Percentiles rank a stretch among this genome's conserved stretches.
Evolutionary conservation across 2,113 vertebrate species (phyloP).

Genomic region (Lophius piscatorius): DNA sequence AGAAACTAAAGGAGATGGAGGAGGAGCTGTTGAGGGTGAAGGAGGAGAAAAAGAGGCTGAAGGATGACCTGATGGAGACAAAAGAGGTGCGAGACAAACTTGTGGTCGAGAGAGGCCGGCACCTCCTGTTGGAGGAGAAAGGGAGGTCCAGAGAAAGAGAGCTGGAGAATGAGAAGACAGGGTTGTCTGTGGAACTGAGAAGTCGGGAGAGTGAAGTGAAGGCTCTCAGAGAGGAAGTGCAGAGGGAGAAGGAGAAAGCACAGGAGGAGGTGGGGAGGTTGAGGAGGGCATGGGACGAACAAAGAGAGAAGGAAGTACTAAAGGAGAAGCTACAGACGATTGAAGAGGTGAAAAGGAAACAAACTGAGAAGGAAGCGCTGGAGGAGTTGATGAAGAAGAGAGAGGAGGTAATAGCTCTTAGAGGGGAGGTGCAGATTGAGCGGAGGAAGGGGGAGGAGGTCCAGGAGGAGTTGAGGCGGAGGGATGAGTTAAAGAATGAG

Average conservation of each 20-base stretch:
- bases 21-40: conserved; percentile 24
- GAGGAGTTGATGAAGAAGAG: neutral
- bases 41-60: conserved; percentile 14
- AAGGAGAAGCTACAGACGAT: conserved; percentile 8
- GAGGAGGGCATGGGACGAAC: neutral
- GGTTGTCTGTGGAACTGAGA: conserved; percentile 10
- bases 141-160: conserved; percentile 21
- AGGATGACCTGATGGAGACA: no score
- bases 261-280: conserved; percentile 1
- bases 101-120: conserved; percentile 13
- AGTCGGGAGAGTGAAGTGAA: conserved; percentile 38
- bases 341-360: neutral
- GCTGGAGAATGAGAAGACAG: conserved; percentile 35
- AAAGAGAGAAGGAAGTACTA: no score
- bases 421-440: neutral
- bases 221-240: conserved; percentile 46
- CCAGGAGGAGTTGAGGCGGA: neutral
- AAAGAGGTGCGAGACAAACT: no score
- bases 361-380: conserved; percentile 3
- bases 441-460: conserved; percentile 10
- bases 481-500: no score
- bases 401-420: neutral
- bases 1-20: conserved; percentile 16
- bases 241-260: conserved; percentile 1
- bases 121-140: conserved; percentile 38